A percentile compares a stretch with the other conserved stretches of the same genome.
Evolutionary conservation across 1,140 invertebrate genomes (phyloP).

Genomic region (Plectrocnemia conspersa): DNA sequence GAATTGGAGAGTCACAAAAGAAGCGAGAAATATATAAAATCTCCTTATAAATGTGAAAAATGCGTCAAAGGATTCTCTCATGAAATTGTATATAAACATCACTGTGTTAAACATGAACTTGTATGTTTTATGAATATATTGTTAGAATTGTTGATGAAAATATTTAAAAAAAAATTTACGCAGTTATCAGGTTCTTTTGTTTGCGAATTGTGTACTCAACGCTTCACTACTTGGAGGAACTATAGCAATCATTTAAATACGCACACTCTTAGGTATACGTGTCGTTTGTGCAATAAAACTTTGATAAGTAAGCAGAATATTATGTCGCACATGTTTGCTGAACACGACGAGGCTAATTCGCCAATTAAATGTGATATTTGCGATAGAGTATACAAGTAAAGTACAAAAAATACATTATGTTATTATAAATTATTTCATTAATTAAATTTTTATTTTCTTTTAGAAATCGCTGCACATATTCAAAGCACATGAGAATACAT

Average conservation of each 20-base stretch:
- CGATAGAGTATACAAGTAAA: constrained; percentile 28
- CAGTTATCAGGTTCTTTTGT: constrained; percentile 29
- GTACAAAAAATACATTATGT: constrained; percentile 6
- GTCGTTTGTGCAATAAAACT: constrained; percentile 22
- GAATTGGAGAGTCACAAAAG: constrained; percentile 18
- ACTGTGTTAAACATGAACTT: constrained; percentile 25
- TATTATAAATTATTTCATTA: constrained; percentile 3
- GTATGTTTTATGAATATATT: constrained; percentile 19
- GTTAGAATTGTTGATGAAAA: background rate
- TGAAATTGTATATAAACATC: constrained; percentile 32
- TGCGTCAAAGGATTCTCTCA: constrained; percentile 28
- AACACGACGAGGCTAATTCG: constrained; percentile 27
- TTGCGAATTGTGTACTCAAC: constrained; percentile 25
- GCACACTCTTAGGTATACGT: constrained; percentile 24
- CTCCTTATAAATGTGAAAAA: constrained; percentile 27
- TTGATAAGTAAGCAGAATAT: constrained; percentile 31
- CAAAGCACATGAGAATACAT: constrained; percentile 31
- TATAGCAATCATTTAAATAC: constrained; percentile 28
- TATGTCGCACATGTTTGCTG: constrained; percentile 32
- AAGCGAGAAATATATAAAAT: constrained; percentile 20
- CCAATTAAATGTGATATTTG: constrained; percentile 25
- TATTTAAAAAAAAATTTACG: constrained; percentile 8
- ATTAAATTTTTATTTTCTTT: constrained; percentile 2
- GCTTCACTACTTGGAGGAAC: constrained; percentile 27
- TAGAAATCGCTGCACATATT: constrained; percentile 30